These are phyloP conservation scores for Cheilosia vernalis DNA, from an alignment of 2,888 invertebrate genomes.

Conservation along the genomic window DNA sequence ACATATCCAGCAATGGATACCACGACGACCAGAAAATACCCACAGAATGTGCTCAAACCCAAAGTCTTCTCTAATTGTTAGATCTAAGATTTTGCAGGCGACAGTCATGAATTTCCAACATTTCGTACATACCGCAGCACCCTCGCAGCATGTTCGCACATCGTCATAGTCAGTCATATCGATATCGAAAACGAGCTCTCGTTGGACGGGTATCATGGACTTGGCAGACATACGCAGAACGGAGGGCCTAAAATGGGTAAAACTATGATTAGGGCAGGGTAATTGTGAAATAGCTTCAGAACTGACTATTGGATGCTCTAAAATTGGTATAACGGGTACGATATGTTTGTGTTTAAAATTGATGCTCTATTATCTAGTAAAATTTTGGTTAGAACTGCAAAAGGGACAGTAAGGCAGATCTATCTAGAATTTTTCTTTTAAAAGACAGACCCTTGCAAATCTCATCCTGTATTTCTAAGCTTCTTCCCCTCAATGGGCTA, in stretches of 20 bases:
- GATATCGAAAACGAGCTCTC: conserved; percentile 99
- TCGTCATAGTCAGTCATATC: conserved; percentile 99
- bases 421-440: no score
- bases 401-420: no score
- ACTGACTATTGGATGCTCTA: no score
- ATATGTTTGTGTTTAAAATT: no score
- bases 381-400: no score
- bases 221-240: conserved; percentile 80
- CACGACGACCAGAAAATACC: conserved; percentile 99
- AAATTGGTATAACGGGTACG: no score
- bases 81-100: conserved; percentile 95
- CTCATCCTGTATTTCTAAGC: no score
- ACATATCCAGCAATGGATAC: conserved; percentile 99
- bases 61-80: conserved; percentile 96
- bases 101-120: conserved; percentile 99
- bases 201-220: conserved; percentile 84
- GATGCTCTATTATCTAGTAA: no score
- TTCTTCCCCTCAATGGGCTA: no score
- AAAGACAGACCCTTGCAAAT: no score
- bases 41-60: conserved; percentile 96
- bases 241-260: conserved; percentile 80
- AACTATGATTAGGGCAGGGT: background rate
- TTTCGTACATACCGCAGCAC: conserved; percentile 94
- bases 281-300: background rate
- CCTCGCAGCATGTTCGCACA: conserved; percentile 95